Base-by-base conservation (phyloP, 2,113 vertebrate genomes). In the Junco hyemalis region DNA sequence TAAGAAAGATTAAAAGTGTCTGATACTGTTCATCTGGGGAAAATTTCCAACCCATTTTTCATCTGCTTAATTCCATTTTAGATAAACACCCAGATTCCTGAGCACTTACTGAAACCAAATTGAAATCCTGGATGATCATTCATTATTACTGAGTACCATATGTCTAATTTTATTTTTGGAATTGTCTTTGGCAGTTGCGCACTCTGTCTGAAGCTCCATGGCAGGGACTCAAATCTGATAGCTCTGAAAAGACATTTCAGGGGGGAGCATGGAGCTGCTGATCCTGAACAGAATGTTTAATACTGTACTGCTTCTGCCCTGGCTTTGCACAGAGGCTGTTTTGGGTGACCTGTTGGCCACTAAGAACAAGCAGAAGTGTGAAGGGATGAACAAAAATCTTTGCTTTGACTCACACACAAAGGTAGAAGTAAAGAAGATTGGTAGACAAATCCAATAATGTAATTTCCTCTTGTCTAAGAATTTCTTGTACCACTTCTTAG, bases 81-180 rank as follows among this genome's bases (percentile, higher is more conserved):
- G 78, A 87, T 64, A 85, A 96, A 96, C 48, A 90, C 19, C 1
- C 57, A 74, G 81, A 90, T 93, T 91, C 53, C 78, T 72, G 70
- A 94, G 70, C 81, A 65, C 25, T 93, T 91, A 81, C 29, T 0
- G 0, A 94, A 94, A 91, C 56, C 38, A 81, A 93, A 90, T 76
- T 71, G 61, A 95, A 95, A 83, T 86, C 38, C 70, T 93, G 86
- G 83, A 92, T 95, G 70, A 50, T 95, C 78, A 93, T 79, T 91
- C 90, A 38, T 91, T 88, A 96, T 95, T 91, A 93, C 70, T 64
- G 77, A 83, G 45, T 56, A 77, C 91, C 90, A 64, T 90, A 95
- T 92, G 93, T 88, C 59, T 82, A 36, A 93, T 91, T 90, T 96
- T 93, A 96, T 91, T 96, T 94, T 93, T 87, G 70, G 78, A 94